Evolutionary conservation across 2,797 vertebrate genomes (phyloP).

Genomic region (Bradypodion ventrale): DNA sequence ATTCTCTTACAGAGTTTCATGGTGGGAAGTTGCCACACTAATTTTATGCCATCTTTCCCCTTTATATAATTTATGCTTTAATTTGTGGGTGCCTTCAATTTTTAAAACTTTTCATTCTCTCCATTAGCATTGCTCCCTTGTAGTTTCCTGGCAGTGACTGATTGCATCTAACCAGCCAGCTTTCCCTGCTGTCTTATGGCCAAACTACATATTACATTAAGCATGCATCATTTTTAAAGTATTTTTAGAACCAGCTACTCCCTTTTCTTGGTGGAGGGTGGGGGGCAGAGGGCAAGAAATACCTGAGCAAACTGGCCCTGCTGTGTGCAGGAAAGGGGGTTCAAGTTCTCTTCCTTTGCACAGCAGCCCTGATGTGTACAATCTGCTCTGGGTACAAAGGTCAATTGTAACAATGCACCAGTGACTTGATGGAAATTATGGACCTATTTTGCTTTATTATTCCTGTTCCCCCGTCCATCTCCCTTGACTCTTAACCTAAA

Average conservation of each 20-base stretch:
- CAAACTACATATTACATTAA: not conserved
- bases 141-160: not conserved
- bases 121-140: not conserved
- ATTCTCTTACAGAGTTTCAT: not conserved
- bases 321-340: not conserved
- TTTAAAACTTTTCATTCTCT: slow-evolving; percentile 13
- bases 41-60: not conserved
- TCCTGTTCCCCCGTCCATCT: no score
- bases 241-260: not conserved
- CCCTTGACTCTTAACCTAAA: no score
- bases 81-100: slow-evolving; percentile 12
- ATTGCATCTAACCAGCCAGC: not conserved
- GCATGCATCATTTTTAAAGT: not conserved
- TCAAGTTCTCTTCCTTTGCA: not conserved
- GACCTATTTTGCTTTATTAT: no score
- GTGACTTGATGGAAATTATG: no score
- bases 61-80: slow-evolving; percentile 7
- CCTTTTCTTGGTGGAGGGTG: not conserved
- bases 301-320: not conserved
- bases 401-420: no score
- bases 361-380: no score
- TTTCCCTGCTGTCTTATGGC: not conserved
- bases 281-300: no score
- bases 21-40: not conserved
- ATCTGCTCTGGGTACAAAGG: no score